These are phyloP conservation scores for Lucinisca nassula DNA, from an alignment of 2,888 invertebrate species.

Conservation along the genomic window DNA sequence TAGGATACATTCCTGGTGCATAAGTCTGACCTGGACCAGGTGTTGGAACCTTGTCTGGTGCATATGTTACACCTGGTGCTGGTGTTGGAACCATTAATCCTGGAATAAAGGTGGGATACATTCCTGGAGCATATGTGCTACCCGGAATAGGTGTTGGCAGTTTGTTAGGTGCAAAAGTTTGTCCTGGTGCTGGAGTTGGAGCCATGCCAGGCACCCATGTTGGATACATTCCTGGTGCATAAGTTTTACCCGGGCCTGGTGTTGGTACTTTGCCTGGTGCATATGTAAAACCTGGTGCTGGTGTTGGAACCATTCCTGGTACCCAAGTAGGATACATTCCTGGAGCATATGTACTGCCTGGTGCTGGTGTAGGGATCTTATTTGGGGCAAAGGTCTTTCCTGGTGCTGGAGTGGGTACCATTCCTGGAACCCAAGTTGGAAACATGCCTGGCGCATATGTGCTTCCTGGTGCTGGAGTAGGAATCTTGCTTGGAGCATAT, in stretches of 20 bases:
- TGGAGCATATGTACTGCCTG: slow-evolving; percentile 69
- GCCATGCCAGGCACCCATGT: slow-evolving; percentile 62
- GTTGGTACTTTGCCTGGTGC: slow-evolving; percentile 65
- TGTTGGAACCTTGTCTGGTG: slow-evolving; percentile 50
- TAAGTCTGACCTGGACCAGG: slow-evolving; percentile 58
- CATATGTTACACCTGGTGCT: slow-evolving; percentile 57
- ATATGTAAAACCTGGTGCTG: slow-evolving; percentile 65
- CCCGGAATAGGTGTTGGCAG: slow-evolving; percentile 67
- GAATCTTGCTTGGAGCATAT: slow-evolving; percentile 60
- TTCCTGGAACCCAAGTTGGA: slow-evolving; percentile 59
- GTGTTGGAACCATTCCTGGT: slow-evolving; percentile 66
- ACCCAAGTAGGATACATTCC: slow-evolving; percentile 69
- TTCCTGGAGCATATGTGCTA: slow-evolving; percentile 53
- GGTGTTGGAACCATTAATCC: slow-evolving; percentile 66
- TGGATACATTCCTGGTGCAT: slow-evolving; percentile 58
- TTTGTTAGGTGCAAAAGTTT: slow-evolving; percentile 54
- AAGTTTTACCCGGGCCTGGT: slow-evolving; percentile 60
- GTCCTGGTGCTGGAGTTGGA: slow-evolving; percentile 63
- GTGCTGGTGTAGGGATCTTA: slow-evolving; percentile 66
- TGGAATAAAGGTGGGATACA: slow-evolving; percentile 54
- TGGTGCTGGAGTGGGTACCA: slow-evolving; percentile 67
- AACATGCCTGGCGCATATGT: slow-evolving; percentile 65
- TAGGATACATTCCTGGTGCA: slow-evolving; percentile 61
- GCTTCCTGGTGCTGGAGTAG: slow-evolving; percentile 69
- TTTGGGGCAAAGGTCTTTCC: slow-evolving; percentile 61